Percentiles rank a stretch among this genome's conserved stretches.
Evolutionary conservation across 92 coral and sea anemone species (phyloP).

Genomic region (Nematostella vectensis): DNA sequence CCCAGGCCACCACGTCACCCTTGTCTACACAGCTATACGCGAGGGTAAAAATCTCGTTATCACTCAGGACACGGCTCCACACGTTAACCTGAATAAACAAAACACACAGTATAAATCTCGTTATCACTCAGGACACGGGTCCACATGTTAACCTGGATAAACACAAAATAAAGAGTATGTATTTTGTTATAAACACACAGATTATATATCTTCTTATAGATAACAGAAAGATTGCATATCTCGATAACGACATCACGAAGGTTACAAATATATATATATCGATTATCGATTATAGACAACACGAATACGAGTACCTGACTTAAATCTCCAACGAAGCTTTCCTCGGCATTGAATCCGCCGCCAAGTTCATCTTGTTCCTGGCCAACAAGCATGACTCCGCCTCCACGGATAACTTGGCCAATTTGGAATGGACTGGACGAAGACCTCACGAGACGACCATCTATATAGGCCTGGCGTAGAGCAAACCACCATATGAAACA

Average conservation of each 20-base stretch:
- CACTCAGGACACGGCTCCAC: constrained; percentile 47
- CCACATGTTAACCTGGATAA: constrained; percentile 38
- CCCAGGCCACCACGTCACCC: constrained; percentile 74
- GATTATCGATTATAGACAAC: too few species aligned
- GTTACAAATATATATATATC: too few species aligned
- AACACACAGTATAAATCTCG: constrained; percentile 59
- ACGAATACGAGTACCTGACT: too few species aligned
- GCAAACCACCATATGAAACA: too few species aligned
- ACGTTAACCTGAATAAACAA: constrained; percentile 28
- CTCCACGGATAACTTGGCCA: constrained; percentile 59
- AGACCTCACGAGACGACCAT: constrained; percentile 26
- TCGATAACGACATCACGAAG: too few species aligned
- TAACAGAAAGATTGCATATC: too few species aligned
- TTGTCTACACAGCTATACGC: constrained; percentile 55
- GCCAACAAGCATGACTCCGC: constrained; percentile 66
- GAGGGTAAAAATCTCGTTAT: constrained; percentile 52
- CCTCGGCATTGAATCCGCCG: constrained; percentile 74
- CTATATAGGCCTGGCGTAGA: constrained; percentile 43
- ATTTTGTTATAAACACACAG: too few species aligned
- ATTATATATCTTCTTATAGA: too few species aligned
- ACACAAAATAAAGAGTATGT: too few species aligned
- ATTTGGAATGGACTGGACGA: constrained; percentile 46
- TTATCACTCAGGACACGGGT: constrained; percentile 40
- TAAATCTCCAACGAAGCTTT: constrained; percentile 57
- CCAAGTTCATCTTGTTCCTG: constrained; percentile 75